These are phyloP conservation scores for Drosophila simulans DNA, from an alignment of 1,140 invertebrate species.

Conservation along the genomic window DNA sequence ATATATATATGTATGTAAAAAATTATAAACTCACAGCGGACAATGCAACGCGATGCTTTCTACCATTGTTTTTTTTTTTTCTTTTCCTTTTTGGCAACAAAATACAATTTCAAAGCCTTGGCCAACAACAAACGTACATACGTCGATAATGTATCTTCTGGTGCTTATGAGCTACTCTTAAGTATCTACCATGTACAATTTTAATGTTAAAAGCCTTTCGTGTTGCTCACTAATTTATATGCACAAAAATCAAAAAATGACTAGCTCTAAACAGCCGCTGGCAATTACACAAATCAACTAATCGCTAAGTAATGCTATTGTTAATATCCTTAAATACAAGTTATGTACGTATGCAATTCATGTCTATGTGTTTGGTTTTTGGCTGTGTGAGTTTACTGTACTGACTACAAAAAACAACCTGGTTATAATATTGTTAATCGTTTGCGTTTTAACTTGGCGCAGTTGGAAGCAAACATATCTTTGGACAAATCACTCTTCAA, in stretches of 20 bases:
- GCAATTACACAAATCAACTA: conserved; percentile 34
- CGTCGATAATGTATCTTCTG: conserved; percentile 36
- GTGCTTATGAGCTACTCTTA: conserved; percentile 34
- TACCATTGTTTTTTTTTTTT: conserved; percentile 14
- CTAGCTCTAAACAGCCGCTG: conserved; percentile 73
- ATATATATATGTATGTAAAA: conserved; percentile 51
- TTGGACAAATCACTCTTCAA: conserved; percentile 30
- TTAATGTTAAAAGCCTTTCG: conserved; percentile 63
- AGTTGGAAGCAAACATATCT: conserved; percentile 12
- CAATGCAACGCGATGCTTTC: conserved; percentile 42
- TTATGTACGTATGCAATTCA: conserved; percentile 61
- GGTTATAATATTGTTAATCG: conserved; percentile 48
- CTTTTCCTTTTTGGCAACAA: conserved; percentile 28
- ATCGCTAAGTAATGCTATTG: conserved; percentile 18
- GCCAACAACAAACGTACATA: conserved; percentile 38
- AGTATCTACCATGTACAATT: conserved; percentile 36
- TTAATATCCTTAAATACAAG: conserved; percentile 55
- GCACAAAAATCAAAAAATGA: conserved; percentile 64
- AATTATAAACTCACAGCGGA: conserved; percentile 47
- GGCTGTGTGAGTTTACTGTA: conserved; percentile 19
- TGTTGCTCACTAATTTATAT: conserved; percentile 51
- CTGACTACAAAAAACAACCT: conserved; percentile 64
- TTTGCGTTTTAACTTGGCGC: conserved; percentile 16
- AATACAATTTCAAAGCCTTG: conserved; percentile 41
- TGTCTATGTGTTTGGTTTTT: conserved; percentile 17